Conservation (phyloP, 2,797 vertebrate species). For the Lepilemur septentrionalis region DNA sequence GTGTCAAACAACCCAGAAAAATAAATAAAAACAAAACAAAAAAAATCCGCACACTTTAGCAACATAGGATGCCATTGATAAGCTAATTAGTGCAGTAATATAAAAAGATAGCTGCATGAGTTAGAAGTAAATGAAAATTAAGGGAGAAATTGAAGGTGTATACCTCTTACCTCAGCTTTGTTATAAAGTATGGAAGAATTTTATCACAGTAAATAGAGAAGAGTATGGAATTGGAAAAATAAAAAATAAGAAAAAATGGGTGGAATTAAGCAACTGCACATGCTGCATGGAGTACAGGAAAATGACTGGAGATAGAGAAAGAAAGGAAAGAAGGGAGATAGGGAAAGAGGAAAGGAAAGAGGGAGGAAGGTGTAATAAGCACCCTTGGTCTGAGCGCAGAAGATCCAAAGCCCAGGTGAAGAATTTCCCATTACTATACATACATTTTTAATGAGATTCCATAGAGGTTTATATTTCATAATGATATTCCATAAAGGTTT, state of each 20-base stretch:
- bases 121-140: not conserved
- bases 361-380: not conserved
- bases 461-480: conserved; percentile 41
- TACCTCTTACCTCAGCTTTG: not conserved
- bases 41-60: not conserved
- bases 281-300: not conserved
- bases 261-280: not conserved
- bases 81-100: not conserved
- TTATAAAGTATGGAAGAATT: not conserved
- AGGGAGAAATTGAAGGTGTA: not conserved
- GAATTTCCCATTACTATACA: not conserved
- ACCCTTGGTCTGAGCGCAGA: not conserved
- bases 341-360: too few species aligned
- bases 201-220: not conserved
- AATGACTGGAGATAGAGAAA: not conserved
- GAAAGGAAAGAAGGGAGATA: not conserved
- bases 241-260: not conserved
- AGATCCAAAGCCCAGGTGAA: not conserved
- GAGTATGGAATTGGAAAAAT: not conserved
- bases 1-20: not conserved
- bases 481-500: conserved; percentile 24
- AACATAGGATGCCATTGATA: not conserved
- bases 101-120: not conserved
- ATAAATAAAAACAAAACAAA: not conserved
- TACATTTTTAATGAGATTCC: conserved; percentile 16